phyloP scores from a whole-genome alignment of 2,888 invertebrate species.

The Dolomedes plantarius region DNA sequence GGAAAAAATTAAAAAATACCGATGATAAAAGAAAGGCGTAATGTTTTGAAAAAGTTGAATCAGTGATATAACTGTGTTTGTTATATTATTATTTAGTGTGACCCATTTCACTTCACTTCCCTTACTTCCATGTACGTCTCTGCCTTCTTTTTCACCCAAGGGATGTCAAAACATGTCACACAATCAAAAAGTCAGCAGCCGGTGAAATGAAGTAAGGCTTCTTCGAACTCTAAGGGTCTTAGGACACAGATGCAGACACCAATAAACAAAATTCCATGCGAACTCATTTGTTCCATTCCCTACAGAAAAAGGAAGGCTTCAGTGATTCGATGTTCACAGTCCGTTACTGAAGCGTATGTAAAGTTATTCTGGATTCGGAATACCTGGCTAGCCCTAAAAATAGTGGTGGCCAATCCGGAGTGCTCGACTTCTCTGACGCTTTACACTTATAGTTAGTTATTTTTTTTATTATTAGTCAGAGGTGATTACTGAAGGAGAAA shows the following conservation, averaged over 20 bases:
- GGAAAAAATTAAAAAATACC: too few relatives aligned
- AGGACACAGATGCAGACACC: constrained; percentile 38
- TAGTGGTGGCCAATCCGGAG: constrained; percentile 1
- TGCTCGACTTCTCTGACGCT: not conserved
- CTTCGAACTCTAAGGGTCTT: constrained; percentile 21
- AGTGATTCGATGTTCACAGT: constrained; percentile 43
- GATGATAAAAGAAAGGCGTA: too few relatives aligned
- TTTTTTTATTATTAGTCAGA: too few relatives aligned
- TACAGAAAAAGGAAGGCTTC: constrained; percentile 44
- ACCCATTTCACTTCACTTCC: not conserved
- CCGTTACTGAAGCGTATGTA: constrained; percentile 55
- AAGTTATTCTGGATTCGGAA: constrained; percentile 30
- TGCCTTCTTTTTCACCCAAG: not conserved
- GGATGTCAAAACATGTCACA: constrained; percentile 25
- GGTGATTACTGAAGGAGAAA: too few relatives aligned
- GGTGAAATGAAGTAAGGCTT: constrained; percentile 34
- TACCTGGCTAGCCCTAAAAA: constrained; percentile 31
- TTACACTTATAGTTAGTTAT: too few relatives aligned
- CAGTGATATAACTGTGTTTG: too few relatives aligned
- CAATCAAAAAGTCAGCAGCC: constrained; percentile 4
- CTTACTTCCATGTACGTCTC: not conserved
- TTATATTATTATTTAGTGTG: too few relatives aligned
- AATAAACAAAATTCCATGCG: constrained; percentile 39
- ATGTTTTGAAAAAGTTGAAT: too few relatives aligned
- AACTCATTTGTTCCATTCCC: constrained; percentile 54